These are phyloP conservation scores for Thyatira batis DNA, from an alignment of 2,888 invertebrate genomes.

Conservation along the genomic window DNA sequence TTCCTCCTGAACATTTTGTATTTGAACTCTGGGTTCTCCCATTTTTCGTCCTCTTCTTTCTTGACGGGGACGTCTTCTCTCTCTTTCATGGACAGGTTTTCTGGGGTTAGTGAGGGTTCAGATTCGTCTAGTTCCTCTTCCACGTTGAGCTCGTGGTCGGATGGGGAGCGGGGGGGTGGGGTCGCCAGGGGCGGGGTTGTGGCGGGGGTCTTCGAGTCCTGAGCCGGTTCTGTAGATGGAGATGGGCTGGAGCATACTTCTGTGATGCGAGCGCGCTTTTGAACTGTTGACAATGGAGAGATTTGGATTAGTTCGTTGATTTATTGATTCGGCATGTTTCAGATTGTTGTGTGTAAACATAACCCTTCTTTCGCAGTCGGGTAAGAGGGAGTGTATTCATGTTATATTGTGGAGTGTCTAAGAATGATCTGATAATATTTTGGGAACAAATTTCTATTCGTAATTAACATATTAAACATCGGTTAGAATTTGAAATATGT, in stretches of 20 bases:
- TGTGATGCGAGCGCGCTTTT: slow-evolving; percentile 76
- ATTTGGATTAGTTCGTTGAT: slow-evolving; percentile 2
- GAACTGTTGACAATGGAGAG: slow-evolving; percentile 63
- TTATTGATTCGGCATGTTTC: too few relatives aligned
- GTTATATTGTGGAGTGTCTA: too few relatives aligned
- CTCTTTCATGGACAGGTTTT: slow-evolving; percentile 91
- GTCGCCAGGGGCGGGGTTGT: slow-evolving; percentile 60
- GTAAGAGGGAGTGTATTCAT: too few relatives aligned
- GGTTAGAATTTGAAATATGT: too few relatives aligned
- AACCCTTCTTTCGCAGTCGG: too few relatives aligned
- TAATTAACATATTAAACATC: too few relatives aligned
- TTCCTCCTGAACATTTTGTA: slow-evolving; percentile 68
- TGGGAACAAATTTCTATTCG: too few relatives aligned
- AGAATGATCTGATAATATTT: too few relatives aligned
- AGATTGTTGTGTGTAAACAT: too few relatives aligned
- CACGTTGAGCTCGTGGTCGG: slow-evolving; percentile 79
- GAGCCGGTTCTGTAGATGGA: slow-evolving; percentile 55
- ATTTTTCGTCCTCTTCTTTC: slow-evolving; percentile 76
- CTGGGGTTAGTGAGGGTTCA: slow-evolving; percentile 85
- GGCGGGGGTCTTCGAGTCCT: slow-evolving; percentile 61
- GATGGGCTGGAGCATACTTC: slow-evolving; percentile 73
- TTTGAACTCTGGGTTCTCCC: slow-evolving; percentile 69
- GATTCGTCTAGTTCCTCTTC: slow-evolving; percentile 81
- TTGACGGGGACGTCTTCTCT: slow-evolving; percentile 75
- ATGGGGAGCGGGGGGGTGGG: slow-evolving; percentile 73